Evolutionary conservation across 2,113 vertebrate species (phyloP).

Genomic region (Cebidichthys violaceus): DNA sequence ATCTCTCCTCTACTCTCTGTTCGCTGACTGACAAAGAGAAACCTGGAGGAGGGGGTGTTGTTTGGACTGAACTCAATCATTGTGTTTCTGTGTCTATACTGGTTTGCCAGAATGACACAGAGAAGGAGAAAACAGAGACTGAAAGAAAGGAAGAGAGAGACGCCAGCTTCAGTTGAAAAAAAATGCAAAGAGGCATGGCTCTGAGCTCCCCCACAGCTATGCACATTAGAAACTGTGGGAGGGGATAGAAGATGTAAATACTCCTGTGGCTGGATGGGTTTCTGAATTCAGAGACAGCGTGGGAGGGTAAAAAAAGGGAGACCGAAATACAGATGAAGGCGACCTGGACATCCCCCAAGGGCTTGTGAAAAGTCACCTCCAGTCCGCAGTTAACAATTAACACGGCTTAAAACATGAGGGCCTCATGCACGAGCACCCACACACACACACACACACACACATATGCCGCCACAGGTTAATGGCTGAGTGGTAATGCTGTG

Average conservation of each 20-base stretch:
- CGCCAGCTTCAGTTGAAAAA: conserved; percentile 14
- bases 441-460: conserved; percentile 11
- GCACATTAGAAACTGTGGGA: conserved; percentile 36
- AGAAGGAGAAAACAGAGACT: conserved; percentile 23
- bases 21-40: conserved; percentile 58
- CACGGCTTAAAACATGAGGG: conserved; percentile 51
- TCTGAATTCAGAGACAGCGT: conserved; percentile 39
- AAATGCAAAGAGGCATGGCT: conserved; percentile 43
- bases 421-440: not conserved
- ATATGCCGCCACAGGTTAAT: conserved; percentile 62
- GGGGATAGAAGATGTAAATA: conserved; percentile 43
- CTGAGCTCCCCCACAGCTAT: conserved; percentile 53
- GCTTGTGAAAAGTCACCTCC: conserved; percentile 60
- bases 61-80: conserved; percentile 52
- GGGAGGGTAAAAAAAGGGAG: conserved; percentile 10
- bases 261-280: conserved; percentile 13
- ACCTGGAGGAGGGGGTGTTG: not conserved
- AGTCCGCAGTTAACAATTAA: conserved; percentile 70
- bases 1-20: conserved; percentile 52
- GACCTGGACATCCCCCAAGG: conserved; percentile 52
- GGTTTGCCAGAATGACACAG: conserved; percentile 48
- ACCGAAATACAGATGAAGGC: conserved; percentile 55
- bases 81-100: conserved; percentile 49
- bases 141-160: conserved; percentile 34
- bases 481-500: conserved; percentile 70